phyloP scores from a whole-genome alignment of 2,797 vertebrate genomes.

The Tangara arthus region DNA sequence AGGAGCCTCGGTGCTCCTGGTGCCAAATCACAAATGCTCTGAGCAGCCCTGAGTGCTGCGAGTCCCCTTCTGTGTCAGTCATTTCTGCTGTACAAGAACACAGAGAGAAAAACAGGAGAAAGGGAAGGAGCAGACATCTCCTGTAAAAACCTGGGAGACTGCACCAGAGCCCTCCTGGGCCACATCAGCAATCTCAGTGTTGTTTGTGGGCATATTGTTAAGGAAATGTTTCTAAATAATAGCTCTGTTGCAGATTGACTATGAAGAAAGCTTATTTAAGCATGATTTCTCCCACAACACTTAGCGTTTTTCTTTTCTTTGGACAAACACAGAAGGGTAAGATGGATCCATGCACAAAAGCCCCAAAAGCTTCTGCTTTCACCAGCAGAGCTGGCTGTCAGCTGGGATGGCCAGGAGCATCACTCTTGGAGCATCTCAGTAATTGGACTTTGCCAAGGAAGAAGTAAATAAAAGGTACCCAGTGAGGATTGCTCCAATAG shows the following conservation, averaged over 20 bases:
- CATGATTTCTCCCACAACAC: neutral
- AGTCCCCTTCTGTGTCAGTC: neutral
- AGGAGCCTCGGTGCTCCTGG: neutral
- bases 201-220: neutral
- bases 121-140: neutral
- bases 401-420: constrained; percentile 58
- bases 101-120: neutral
- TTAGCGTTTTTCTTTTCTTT: neutral
- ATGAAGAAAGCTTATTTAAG: neutral
- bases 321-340: neutral
- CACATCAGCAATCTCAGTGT: neutral
- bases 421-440: constrained; percentile 57
- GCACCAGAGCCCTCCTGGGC: neutral
- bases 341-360: constrained; percentile 48
- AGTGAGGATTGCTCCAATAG: constrained; percentile 23
- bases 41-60: neutral
- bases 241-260: neutral
- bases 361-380: constrained; percentile 37
- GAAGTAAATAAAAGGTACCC: constrained; percentile 64
- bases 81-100: neutral
- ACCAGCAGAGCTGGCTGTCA: constrained; percentile 56
- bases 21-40: neutral
- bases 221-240: neutral
- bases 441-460: constrained; percentile 62
- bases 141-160: neutral